phyloP scores from a whole-genome alignment of 2,113 vertebrate species.

The Sylvilagus bachmani region DNA sequence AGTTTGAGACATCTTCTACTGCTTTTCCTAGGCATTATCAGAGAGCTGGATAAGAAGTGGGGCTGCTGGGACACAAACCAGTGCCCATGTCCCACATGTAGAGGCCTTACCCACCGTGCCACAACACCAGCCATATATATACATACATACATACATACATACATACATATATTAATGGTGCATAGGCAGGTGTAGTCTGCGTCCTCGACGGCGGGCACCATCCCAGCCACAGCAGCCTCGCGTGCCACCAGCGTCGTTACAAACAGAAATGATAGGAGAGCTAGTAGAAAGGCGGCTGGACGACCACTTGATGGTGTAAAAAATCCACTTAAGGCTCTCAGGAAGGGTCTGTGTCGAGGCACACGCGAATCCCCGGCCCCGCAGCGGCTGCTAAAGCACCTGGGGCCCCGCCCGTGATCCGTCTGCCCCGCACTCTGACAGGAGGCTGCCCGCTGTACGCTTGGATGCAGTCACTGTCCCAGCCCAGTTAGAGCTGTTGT shows the following conservation, averaged over 20 bases:
- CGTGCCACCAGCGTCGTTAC: slow-evolving; percentile 85
- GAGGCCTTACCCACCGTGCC: too few relatives aligned
- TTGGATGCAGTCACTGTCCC: slow-evolving; percentile 87
- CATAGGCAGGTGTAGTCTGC: slow-evolving; percentile 89
- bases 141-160: too few relatives aligned
- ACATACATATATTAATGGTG: slow-evolving; percentile 78
- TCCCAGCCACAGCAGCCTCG: slow-evolving; percentile 87
- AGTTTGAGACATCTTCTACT: too few relatives aligned
- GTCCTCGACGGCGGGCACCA: slow-evolving; percentile 86
- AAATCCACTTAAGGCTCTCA: slow-evolving; percentile 91
- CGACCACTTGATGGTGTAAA: slow-evolving; percentile 92
- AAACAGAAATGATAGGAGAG: slow-evolving; percentile 76
- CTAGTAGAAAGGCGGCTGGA: slow-evolving; percentile 90
- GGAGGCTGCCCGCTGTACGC: slow-evolving; percentile 88
- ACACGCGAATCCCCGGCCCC: slow-evolving; percentile 83
- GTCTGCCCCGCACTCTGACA: slow-evolving; percentile 80
- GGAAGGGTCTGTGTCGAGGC: slow-evolving; percentile 87
- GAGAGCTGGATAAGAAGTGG: too few relatives aligned
- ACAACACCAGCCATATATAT: too few relatives aligned
- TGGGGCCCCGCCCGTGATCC: slow-evolving; percentile 74
- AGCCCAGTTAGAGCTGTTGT: too few relatives aligned
- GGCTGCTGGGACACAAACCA: too few relatives aligned
- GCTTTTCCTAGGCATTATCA: too few relatives aligned
- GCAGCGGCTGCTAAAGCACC: slow-evolving; percentile 87
- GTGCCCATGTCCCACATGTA: too few relatives aligned